A percentile compares a stretch with the other conserved stretches of the same genome.
Conservation (phyloP, 2,797 vertebrate genomes). For the Lithobates pipiens region DNA sequence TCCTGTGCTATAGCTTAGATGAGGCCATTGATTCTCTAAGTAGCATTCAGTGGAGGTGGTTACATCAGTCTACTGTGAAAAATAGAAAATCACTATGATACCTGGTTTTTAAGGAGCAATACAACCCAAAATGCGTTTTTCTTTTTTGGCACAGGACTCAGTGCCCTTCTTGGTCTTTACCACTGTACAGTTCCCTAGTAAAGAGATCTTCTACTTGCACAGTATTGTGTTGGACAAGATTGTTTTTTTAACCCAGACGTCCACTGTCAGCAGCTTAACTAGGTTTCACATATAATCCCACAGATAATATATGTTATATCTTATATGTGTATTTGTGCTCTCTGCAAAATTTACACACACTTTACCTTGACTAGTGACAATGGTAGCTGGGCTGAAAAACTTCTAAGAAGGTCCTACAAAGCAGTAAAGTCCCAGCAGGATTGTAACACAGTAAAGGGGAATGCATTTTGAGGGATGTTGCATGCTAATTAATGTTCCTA, state of each 20-base stretch:
- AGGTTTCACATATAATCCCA: too few relatives aligned
- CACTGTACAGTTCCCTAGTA: not conserved
- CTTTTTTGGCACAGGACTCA: not conserved
- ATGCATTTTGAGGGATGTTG: not conserved
- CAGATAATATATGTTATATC: too few relatives aligned
- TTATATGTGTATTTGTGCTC: too few relatives aligned
- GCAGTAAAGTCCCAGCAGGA: not conserved
- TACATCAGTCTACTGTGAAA: too few relatives aligned
- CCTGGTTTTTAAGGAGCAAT: not conserved
- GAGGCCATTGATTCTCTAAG: not conserved
- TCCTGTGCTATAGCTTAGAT: not conserved
- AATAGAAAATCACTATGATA: too few relatives aligned
- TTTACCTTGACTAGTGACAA: not conserved
- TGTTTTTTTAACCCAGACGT: too few relatives aligned
- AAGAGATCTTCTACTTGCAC: not conserved
- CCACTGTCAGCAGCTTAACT: too few relatives aligned
- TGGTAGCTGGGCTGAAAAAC: not conserved
- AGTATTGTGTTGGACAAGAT: too few relatives aligned
- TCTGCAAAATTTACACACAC: too few relatives aligned
- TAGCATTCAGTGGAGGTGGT: not conserved
- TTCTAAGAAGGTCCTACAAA: not conserved
- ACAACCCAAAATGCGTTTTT: not conserved
- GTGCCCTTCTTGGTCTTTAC: not conserved
- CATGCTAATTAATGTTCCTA: not conserved
- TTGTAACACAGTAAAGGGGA: not conserved